Evolutionary conservation across 1,140 invertebrate genomes (phyloP), one percentile per base, ranked within the genome.

Genomic region (Diorhabda elongata): DNA sequence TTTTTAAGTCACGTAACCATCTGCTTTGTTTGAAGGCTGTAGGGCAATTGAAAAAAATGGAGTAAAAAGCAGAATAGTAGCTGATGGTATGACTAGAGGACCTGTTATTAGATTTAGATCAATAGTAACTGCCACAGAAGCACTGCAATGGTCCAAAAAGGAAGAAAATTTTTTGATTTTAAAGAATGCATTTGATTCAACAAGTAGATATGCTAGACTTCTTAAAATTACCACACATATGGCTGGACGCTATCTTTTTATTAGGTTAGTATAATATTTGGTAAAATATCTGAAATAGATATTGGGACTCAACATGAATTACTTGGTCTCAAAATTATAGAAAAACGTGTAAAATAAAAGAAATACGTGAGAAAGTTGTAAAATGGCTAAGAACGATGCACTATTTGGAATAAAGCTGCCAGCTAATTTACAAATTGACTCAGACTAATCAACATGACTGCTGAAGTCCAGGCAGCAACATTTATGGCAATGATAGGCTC

Each of bases 31-130:
- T 26, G 26, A 26, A 74, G 73, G 74, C 11, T 77, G 95, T 78
- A 87, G 94, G 74, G 97, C 96, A 2, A 82, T 99, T 0, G 84
- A 88, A 6, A 84, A 88, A 62, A 87, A 87, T 73, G 94, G 94
- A 0, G 90, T 96, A 1, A 89, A 85, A 5, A 92, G 90, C 66
- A 85, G 88, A 5, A 87, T 99, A 3, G 89, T 93, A 66, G 89
- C 90, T 67, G 94, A 98, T 76, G 96, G 96, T 8, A 99, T 99
- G 97, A 98, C 95, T 0, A 85, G 98, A 73, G 97, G 92, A 1
- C 98, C 98, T 0, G 94, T 97, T 45, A 90, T 99, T 0, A 85
- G 91, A 68, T 93, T 99, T 71, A 88, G 89, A 3, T 91, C 89
- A 68, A 90, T 93, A 0, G 83, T 88, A 0, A 86, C 89, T 69